Evolutionary conservation across 1,140 invertebrate species (phyloP), one percentile per base, ranked within the genome.

Genomic region (Rhizoglyphus robini): DNA sequence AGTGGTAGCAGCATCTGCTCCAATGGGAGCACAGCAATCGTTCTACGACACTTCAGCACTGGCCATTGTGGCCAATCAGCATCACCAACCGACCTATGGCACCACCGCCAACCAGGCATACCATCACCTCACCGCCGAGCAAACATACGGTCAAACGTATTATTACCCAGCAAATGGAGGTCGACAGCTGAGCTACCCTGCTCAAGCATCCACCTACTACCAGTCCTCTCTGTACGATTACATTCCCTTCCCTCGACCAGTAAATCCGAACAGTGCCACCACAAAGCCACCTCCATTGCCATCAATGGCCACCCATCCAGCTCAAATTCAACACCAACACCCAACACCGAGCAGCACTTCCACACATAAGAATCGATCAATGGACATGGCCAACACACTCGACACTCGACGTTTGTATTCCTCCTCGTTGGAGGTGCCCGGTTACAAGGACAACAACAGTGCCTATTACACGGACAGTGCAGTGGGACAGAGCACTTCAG

Each of bases 151-250:
- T 51, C 48, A 23, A 20, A 51, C 5, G 5, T 11, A 25, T 51
- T 51, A 51, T 51, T 51, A 51, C 29, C 20, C 20, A 20, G 13
- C 15, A 11, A 3, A 4, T 2, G 8, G 2, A 3, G 41, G 41
- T 20, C 15, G 23, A 11, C 4, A 20, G 29, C 15, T 13, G 23
- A 51, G 29, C 29, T 51, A 51, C 29, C 48, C 18, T 4, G 23
- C 41, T n/a, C n/a, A 29, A 32, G 58, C 58, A 34, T n/a, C 27
- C 11, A 46, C 15, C 27, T 60, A 60, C 29, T 60, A 60, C 36
- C 58, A 60, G 29, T 29, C 58, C n/a, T 29, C 58, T n/a, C 13
- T 60, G 15, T 60, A 60, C 29, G 58, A 60, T 46, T 60, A 60
- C 27, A 29, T 60, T 29, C 58, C 58, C 15, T 60, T 34, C 36